Conservation (phyloP, 2,797 vertebrate species). For the Ctenopoma multispine region DNA sequence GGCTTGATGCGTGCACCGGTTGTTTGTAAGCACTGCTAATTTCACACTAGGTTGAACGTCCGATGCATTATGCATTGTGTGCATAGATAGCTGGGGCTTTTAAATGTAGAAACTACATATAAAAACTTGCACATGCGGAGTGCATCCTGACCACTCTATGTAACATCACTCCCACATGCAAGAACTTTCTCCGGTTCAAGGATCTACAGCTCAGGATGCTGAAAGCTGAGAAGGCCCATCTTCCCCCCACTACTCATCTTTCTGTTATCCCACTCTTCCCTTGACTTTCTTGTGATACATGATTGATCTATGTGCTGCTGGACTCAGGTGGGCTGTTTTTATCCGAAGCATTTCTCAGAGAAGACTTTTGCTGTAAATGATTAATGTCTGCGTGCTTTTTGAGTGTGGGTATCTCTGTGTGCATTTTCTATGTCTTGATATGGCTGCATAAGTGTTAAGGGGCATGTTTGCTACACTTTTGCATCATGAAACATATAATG, state of each 20-base stretch:
- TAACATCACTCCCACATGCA: slow-evolving; percentile 50
- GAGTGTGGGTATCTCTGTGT: slow-evolving; percentile 54
- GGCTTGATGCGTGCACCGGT: slow-evolving; percentile 51
- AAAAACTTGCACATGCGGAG: slow-evolving; percentile 31
- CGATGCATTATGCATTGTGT: slow-evolving; percentile 76
- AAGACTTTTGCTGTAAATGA: slow-evolving; percentile 77
- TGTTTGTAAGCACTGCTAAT: slow-evolving; percentile 76
- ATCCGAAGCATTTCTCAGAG: slow-evolving; percentile 70
- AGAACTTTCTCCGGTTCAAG: slow-evolving; percentile 41
- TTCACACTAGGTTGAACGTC: slow-evolving; percentile 58
- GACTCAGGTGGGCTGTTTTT: slow-evolving; percentile 80
- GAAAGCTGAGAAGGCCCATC: slow-evolving; percentile 46
- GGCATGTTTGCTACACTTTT: slow-evolving; percentile 54
- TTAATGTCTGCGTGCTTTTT: slow-evolving; percentile 73
- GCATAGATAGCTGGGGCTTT: slow-evolving; percentile 55
- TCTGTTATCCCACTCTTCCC: slow-evolving; percentile 69
- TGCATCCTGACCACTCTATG: slow-evolving; percentile 47
- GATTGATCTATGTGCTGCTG: slow-evolving; percentile 78
- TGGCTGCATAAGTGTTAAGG: slow-evolving; percentile 52
- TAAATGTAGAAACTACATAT: slow-evolving; percentile 42
- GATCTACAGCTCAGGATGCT: slow-evolving; percentile 48
- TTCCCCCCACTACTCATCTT: slow-evolving; percentile 31
- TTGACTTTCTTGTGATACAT: slow-evolving; percentile 74
- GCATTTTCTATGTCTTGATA: slow-evolving; percentile 41
- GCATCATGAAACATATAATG: slow-evolving; percentile 47